Evolutionary conservation across 2,888 invertebrate species (phyloP).

Genomic region (Eupithecia tripunctaria): DNA sequence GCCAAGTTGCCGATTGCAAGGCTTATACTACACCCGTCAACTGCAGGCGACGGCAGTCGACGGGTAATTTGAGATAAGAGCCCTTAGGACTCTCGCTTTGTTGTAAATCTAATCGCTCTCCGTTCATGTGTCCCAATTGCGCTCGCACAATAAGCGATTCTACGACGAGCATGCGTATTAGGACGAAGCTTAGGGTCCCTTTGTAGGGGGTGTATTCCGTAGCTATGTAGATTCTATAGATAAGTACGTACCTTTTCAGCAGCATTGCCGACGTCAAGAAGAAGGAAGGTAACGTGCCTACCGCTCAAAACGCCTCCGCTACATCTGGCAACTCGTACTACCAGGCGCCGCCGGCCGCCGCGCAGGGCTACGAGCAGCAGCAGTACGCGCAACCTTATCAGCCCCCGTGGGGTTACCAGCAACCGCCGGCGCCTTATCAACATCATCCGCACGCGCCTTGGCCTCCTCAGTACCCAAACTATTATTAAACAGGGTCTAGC

Average conservation of each 20-base stretch:
- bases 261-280: conserved; percentile 62
- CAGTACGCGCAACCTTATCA: conserved; percentile 77
- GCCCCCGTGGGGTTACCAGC: conserved; percentile 81
- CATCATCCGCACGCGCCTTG: conserved; percentile 75
- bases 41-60: too few species aligned
- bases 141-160: too few species aligned
- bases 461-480: conserved; percentile 80
- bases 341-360: conserved; percentile 63
- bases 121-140: too few species aligned
- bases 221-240: background rate
- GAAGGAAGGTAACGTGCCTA: conserved; percentile 62
- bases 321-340: conserved; percentile 64
- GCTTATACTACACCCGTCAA: too few species aligned
- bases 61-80: too few species aligned
- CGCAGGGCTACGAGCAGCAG: conserved; percentile 74
- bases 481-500: conserved; percentile 65
- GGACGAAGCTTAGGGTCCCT: too few species aligned
- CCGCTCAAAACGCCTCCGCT: conserved; percentile 47
- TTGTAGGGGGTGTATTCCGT: too few species aligned
- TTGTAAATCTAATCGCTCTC: too few species aligned
- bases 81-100: too few species aligned
- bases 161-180: background rate
- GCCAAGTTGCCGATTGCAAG: too few species aligned
- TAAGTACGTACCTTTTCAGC: background rate
- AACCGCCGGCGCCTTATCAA: conserved; percentile 78